Base-by-base conservation (phyloP, 2,888 invertebrate species). In the Ormia ochracea region DNA sequence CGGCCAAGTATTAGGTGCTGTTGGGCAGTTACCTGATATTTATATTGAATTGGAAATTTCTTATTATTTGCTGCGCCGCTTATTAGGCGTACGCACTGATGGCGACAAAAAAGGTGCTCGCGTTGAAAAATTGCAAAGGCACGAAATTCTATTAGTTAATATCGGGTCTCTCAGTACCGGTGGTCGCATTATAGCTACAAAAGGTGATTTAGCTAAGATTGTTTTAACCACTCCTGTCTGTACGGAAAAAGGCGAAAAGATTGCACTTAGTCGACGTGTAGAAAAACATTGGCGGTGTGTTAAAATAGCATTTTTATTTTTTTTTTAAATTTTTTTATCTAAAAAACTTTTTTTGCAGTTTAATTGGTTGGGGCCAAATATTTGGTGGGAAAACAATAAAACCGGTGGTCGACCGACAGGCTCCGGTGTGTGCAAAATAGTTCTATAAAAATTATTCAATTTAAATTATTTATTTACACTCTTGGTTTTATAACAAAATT, bases 251-350 rank as follows among this genome's bases (percentile, higher is more conserved):
- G 98, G 98, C 65, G 99, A 99, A 90, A 99, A 99, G 90, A 99
- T 99, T 85, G 99, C 99, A n/a, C 93, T 99, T 54, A 98, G 98
- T 89, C 93, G 99, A 88, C 94, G 99, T 91, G 98, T 99, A 45
- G 99, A 99, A 87, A 99, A 99, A 90, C 99, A 99, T 92, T 99
- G 99, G 99, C 94, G 99, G 95, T 95, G n/a, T n/a, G n/a, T n/a
- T n/a, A n/a, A n/a, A n/a, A n/a, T n/a, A n/a, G n/a, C n/a, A n/a
- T n/a, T n/a, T n/a, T n/a, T n/a, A n/a, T n/a, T n/a, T n/a, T n/a
- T n/a, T n/a, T 36, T 28, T 10, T 12, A 33, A 33, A 19, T 28
- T 19, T 12, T 23, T 1, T 41, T 41, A 2, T 21, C 33, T 3
- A 17, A 45, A n/a, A n/a, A n/a, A n/a, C n/a, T 38, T 23, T 58